Evolutionary conservation across 2,113 vertebrate genomes (phyloP).

Genomic region (Odontophorus gujanensis): DNA sequence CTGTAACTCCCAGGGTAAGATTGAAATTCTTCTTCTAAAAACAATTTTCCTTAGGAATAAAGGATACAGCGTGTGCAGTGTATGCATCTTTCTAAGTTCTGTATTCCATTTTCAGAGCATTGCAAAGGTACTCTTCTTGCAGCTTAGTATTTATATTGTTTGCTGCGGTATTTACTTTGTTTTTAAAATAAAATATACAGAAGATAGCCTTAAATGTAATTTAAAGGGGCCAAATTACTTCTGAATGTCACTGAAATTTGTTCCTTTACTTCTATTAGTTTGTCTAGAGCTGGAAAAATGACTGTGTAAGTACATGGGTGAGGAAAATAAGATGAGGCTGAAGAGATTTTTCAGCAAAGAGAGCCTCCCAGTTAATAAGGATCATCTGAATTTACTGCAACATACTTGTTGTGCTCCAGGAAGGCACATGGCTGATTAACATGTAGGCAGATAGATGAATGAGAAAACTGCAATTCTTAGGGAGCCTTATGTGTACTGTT

Average conservation of each 20-base stretch:
- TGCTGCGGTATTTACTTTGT: not conserved
- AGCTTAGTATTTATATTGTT: not conserved
- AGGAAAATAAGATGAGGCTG: not conserved
- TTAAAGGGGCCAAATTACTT: not conserved
- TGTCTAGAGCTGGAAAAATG: not conserved
- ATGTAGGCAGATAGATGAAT: not conserved
- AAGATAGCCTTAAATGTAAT: not conserved
- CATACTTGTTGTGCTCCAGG: not conserved
- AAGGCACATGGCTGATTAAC: not conserved
- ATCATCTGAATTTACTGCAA: not conserved
- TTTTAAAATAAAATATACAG: constrained; percentile 9
- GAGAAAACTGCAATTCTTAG: not conserved
- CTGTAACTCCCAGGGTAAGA: not conserved
- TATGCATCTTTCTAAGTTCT: not conserved
- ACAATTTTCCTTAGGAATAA: not conserved
- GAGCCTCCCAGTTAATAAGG: not conserved
- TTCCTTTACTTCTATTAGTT: not conserved
- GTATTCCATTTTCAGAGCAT: not conserved
- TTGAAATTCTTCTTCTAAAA: not conserved
- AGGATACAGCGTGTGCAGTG: not conserved
- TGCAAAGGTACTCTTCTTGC: not conserved
- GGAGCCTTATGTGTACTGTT: no score
- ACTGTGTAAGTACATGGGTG: not conserved
- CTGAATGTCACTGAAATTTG: not conserved
- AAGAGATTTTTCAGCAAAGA: not conserved